Evolutionary conservation across 2,888 invertebrate genomes (phyloP), one percentile per base, ranked within the genome.

Genomic region (Leucoma salicis): DNA sequence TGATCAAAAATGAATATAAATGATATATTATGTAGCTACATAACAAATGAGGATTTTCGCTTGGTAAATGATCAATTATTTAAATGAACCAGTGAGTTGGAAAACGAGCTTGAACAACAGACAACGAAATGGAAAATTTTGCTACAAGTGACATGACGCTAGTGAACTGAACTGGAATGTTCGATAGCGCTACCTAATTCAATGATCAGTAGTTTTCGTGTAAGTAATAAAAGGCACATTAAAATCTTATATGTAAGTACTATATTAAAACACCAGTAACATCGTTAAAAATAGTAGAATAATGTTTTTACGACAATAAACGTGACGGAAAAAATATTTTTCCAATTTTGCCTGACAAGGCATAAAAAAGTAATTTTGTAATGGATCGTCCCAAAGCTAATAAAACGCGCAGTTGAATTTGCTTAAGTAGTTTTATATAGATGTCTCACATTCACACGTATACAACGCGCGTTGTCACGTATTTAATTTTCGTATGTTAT

Each of bases 111-210:
- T 52, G 48, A 56, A 48, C 56, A 56, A 60, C 47, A 57, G 62
- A 75, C 63, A 69, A 57, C 58, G 60, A 63, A 66, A 71, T 69
- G 72, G 72, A 78, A 75, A 76, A 75, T 72, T 70, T 57, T 57
- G 53, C 57, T 57, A 56, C 52, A 48, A 42, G 42, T 33, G 43
- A 41, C 49, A 42, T 36, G 33, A 34, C 42, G 42, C 33, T 39
- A 48, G 41, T 48, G 49, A 47, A 54, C 47, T 52, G 53, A 56
- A 58, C 53, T 47, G 44, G 42, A 36, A 27, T n/a, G n/a, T n/a
- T n/a, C n/a, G n/a, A n/a, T n/a, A n/a, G n/a, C n/a, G n/a, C n/a
- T n/a, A n/a, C n/a, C n/a, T n/a, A n/a, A n/a, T n/a, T n/a, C n/a
- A n/a, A n/a, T n/a, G 12, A 7, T 25, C 28, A 14, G 34, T 40